Conservation (phyloP, 2,113 vertebrate species). For the Bungarus multicinctus region DNA sequence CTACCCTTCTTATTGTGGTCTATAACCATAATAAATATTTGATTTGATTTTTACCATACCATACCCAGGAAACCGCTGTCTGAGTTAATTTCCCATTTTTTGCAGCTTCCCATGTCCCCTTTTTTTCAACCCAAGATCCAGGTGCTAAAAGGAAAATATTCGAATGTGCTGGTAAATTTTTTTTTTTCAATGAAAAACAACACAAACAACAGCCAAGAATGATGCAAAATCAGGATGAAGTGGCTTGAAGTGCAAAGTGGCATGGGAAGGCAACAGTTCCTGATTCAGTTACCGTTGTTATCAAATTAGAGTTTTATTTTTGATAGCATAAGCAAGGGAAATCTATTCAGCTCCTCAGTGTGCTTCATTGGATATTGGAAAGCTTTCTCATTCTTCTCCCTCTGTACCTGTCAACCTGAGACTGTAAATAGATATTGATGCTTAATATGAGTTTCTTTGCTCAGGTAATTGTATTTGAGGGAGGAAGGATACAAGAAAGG, state of each 20-base stretch:
- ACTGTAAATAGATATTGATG: constrained; percentile 30
- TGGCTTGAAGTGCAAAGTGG: neutral
- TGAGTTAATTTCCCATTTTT: neutral
- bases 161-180: neutral
- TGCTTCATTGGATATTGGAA: constrained; percentile 6
- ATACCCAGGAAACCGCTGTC: neutral
- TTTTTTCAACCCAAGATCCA: neutral
- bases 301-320: neutral
- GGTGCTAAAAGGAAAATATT: neutral
- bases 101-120: neutral
- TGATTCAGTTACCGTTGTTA: neutral
- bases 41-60: neutral
- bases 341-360: neutral
- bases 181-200: neutral
- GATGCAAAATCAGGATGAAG: neutral
- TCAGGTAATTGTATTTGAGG: constrained; percentile 12
- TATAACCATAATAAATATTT: neutral
- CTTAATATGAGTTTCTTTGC: constrained; percentile 21
- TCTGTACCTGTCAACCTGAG: constrained; percentile 4
- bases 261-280: neutral
- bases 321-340: constrained; percentile 13
- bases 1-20: neutral
- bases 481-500: neutral
- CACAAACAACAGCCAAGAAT: neutral
- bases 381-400: neutral